phyloP scores from a whole-genome alignment of 2,113 vertebrate genomes.

The Lonchura striata region DNA sequence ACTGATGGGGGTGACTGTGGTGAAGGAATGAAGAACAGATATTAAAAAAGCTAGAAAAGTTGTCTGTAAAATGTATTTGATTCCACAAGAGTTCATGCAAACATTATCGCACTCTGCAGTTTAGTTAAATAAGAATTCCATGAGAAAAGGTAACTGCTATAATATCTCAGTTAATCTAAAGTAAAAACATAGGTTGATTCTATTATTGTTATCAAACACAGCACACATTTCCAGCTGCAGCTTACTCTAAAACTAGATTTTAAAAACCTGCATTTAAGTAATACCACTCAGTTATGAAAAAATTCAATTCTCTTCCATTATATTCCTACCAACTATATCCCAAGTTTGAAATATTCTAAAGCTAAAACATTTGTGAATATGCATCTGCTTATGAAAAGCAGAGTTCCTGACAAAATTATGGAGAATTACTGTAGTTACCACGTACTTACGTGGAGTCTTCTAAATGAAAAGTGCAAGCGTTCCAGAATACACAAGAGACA shows the following conservation, averaged over 20 bases:
- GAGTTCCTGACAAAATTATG: not conserved
- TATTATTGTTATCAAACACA: not conserved
- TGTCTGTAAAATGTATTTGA: not conserved
- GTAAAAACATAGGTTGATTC: not conserved
- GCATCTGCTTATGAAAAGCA: not conserved
- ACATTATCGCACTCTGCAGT: not conserved
- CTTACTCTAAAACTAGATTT: not conserved
- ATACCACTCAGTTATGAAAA: not conserved
- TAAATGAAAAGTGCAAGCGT: not conserved
- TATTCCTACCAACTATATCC: not conserved
- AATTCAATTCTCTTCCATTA: not conserved
- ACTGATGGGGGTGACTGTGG: not conserved
- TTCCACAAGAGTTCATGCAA: not conserved
- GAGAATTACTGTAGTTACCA: not conserved
- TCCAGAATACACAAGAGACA: not conserved
- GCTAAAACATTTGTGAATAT: not conserved
- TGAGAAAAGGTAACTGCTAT: not conserved
- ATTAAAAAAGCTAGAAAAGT: not conserved
- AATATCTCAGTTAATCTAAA: not conserved
- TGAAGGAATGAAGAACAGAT: not conserved
- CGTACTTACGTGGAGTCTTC: not conserved
- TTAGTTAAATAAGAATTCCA: not conserved
- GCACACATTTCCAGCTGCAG: not conserved
- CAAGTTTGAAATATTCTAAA: not conserved
- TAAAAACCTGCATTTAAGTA: not conserved